Conservation (phyloP, 2,888 invertebrate genomes). For the Ennomos erosarius region DNA sequence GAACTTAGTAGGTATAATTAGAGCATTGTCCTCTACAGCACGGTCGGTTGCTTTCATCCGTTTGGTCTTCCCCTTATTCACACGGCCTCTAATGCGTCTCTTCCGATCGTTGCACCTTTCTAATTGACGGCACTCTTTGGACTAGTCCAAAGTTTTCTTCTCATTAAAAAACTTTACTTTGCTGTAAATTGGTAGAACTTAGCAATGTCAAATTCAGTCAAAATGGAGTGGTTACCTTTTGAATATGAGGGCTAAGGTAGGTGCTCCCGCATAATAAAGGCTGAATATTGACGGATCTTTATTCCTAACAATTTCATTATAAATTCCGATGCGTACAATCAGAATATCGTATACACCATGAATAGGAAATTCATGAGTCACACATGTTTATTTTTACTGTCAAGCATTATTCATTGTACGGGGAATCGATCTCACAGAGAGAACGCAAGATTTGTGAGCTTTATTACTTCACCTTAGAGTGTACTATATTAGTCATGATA, state of each 20-base stretch:
- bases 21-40: slow-evolving; percentile 46
- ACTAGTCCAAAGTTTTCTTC: no score
- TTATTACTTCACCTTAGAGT: slow-evolving; percentile 9
- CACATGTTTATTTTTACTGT: slow-evolving; percentile 41
- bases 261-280: no score
- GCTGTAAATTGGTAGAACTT: no score
- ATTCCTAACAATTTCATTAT: slow-evolving; percentile 10
- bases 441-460: slow-evolving; percentile 10
- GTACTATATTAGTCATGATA: slow-evolving; percentile 1
- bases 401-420: slow-evolving; percentile 63
- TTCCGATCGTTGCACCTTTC: slow-evolving; percentile 47
- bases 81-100: slow-evolving; percentile 60
- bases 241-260: no score
- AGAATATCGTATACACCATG: slow-evolving; percentile 31
- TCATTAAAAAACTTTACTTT: no score
- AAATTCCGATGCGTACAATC: slow-evolving; percentile 35
- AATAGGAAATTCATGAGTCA: slow-evolving; percentile 49
- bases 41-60: slow-evolving; percentile 60
- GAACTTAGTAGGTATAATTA: slow-evolving; percentile 48
- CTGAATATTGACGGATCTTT: not conserved
- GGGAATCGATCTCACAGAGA: slow-evolving; percentile 56
- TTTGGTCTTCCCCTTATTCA: slow-evolving; percentile 66
- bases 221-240: no score
- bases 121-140: slow-evolving; percentile 25
- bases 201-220: no score